Evolutionary conservation across 2,888 invertebrate species (phyloP), one percentile per base, ranked within the genome.

Genomic region (Dorcus hopei): DNA sequence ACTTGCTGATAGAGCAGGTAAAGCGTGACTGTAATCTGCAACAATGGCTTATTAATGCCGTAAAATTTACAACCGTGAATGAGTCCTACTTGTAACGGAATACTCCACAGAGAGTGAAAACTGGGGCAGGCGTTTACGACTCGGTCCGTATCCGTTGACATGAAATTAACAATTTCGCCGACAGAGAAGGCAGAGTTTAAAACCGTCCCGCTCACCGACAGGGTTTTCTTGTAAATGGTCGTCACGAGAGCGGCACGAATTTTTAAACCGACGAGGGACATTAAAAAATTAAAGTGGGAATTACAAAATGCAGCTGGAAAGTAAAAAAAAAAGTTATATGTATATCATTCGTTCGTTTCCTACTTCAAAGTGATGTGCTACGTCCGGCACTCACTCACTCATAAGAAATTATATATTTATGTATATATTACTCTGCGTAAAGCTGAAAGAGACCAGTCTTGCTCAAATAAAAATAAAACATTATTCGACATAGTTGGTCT

Each of bases 61-160:
- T 41, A 8, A 6, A 40, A 49, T 49, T 16, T 9, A n/a, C 5
- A 40, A 14, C 9, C 39, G 38, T 47, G 38, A n/a, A 26, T 16
- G 19, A 26, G 23, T n/a, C 45, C 16, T 74, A 89, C 90, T 83
- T 93, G 93, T 71, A 97, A 83, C 5, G 97, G 97, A 73, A 97
- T 90, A 78, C 96, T 97, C 97, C 98, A 98, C 66, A 97, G 83
- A 4, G 93, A 89, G 80, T 98, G 98, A 76, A 99, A 97, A 79
- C 95, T 96, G 2, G 94, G 90, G 78, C 95, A 96, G 19, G 97
- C 93, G 78, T 97, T 97, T 0, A 96, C 92, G 66, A 98, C 93
- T 66, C 97, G 85, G 75, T 97, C 96, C 0, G 93, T 91, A 76
- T 99, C 98, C 0, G 95, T 95, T 38, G 96, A 97, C 92, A 98